A percentile compares a stretch with the other conserved stretches of the same genome.
Conservation (phyloP, 2,797 vertebrate species). For the Melanotaenia trifasciata region DNA sequence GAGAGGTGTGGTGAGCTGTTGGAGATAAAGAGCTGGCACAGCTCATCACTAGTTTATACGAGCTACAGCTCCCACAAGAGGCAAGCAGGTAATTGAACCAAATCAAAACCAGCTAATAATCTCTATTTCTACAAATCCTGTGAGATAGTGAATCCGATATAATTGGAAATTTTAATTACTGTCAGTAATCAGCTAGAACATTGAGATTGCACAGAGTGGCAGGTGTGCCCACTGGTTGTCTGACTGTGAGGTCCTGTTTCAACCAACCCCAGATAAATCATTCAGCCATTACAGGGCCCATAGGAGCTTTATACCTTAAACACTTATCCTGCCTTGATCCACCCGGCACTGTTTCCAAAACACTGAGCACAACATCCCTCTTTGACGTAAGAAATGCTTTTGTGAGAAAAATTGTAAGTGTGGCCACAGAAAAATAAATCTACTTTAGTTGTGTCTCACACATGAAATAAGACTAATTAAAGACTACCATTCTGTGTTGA, state of each 20-base stretch:
- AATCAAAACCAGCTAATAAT: conserved; percentile 73
- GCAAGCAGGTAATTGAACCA: conserved; percentile 63
- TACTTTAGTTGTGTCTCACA: conserved; percentile 19
- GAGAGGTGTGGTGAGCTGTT: conserved; percentile 11
- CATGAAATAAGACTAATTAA: conserved; percentile 36
- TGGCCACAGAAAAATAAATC: conserved; percentile 16
- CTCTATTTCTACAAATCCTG: conserved; percentile 68
- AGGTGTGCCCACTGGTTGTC: conserved; percentile 66
- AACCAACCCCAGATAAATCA: conserved; percentile 65
- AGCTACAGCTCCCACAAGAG: conserved; percentile 50
- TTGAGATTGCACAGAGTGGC: conserved; percentile 64
- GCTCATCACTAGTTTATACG: conserved; percentile 45
- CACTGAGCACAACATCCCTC: conserved; percentile 36
- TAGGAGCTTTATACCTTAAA: conserved; percentile 63
- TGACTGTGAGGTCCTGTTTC: conserved; percentile 62
- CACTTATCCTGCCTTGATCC: conserved; percentile 73
- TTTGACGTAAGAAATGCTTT: conserved; percentile 27
- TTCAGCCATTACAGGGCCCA: conserved; percentile 70
- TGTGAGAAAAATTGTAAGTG: conserved; percentile 22
- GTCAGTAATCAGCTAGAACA: conserved; percentile 71
- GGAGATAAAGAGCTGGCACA: conserved; percentile 43
- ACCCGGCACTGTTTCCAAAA: conserved; percentile 59
- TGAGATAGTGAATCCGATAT: conserved; percentile 68
- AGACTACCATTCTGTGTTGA: conserved; percentile 29
- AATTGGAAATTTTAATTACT: conserved; percentile 73